Evolutionary conservation across 2,888 invertebrate genomes (phyloP).

Genomic region (Monochamus alternatus): DNA sequence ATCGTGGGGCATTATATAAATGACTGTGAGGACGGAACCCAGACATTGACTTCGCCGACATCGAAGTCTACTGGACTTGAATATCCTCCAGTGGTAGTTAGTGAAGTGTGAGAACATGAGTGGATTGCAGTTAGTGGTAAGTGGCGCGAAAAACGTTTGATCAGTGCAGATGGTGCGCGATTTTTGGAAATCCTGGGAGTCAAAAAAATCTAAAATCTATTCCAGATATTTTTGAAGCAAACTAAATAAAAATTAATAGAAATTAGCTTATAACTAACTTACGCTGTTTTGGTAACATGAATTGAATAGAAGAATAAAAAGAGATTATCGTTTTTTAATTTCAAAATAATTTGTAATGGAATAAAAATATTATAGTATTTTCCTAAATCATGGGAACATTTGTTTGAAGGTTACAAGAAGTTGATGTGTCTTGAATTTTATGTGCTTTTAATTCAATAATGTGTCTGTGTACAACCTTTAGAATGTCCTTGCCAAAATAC

Average conservation of each 20-base stretch:
- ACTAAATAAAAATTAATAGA: no score
- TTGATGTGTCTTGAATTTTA: no score
- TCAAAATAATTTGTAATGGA: not conserved
- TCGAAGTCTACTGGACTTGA: slow-evolving; percentile 42
- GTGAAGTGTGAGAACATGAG: slow-evolving; percentile 57
- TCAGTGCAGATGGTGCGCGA: slow-evolving; percentile 3
- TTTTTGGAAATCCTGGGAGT: slow-evolving; percentile 4
- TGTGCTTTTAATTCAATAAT: no score
- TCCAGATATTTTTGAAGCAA: no score
- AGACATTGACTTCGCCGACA: slow-evolving; percentile 54
- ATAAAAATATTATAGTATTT: not conserved
- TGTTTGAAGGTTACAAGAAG: not conserved
- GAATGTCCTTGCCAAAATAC: no score
- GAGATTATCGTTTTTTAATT: not conserved
- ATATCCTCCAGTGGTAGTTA: slow-evolving; percentile 38
- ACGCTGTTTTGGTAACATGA: no score
- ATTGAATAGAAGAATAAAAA: not conserved
- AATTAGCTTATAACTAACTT: no score
- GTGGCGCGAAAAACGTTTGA: slow-evolving; percentile 36
- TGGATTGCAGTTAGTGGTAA: slow-evolving; percentile 55
- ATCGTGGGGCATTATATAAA: slow-evolving; percentile 57
- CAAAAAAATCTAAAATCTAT: no score
- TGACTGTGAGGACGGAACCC: slow-evolving; percentile 47
- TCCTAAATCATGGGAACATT: not conserved
- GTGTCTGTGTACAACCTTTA: no score